Evolutionary conservation across 2,888 invertebrate species (phyloP).

Genomic region (Xiphydria camelus): DNA sequence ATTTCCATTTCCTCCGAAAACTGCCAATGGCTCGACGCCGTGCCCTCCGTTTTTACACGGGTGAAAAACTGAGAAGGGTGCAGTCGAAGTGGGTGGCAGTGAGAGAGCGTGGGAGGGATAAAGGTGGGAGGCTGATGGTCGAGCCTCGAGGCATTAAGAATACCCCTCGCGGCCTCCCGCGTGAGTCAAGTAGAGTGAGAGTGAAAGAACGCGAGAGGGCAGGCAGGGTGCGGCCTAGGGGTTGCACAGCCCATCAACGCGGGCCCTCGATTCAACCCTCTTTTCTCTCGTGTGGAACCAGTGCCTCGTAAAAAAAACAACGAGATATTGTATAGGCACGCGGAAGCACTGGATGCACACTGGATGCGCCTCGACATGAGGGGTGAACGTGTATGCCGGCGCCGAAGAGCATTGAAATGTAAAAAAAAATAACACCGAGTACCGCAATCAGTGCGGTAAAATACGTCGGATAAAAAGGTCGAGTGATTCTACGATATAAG

Average conservation of each 20-base stretch:
- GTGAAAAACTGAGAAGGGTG: conserved; percentile 16
- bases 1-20: conserved; percentile 32
- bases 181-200: conserved; percentile 15
- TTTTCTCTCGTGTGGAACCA: conserved; percentile 14
- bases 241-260: conserved; percentile 11
- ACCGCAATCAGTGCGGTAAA: no score
- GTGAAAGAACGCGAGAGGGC: conserved; percentile 24
- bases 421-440: no score
- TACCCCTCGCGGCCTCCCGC: conserved; percentile 25
- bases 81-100: conserved; percentile 20
- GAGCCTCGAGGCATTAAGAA: conserved; percentile 42
- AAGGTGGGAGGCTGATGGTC: no score
- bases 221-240: conserved; percentile 4
- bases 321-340: no score
- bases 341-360: no score
- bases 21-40: conserved; percentile 9
- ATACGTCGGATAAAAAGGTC: no score
- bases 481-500: no score
- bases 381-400: no score
- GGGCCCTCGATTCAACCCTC: conserved; percentile 19
- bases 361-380: no score
- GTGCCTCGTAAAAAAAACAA: no score
- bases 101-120: no score
- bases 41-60: conserved; percentile 27
- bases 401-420: no score